phyloP scores from a whole-genome alignment of 1,140 invertebrate species.

The Musca domestica region DNA sequence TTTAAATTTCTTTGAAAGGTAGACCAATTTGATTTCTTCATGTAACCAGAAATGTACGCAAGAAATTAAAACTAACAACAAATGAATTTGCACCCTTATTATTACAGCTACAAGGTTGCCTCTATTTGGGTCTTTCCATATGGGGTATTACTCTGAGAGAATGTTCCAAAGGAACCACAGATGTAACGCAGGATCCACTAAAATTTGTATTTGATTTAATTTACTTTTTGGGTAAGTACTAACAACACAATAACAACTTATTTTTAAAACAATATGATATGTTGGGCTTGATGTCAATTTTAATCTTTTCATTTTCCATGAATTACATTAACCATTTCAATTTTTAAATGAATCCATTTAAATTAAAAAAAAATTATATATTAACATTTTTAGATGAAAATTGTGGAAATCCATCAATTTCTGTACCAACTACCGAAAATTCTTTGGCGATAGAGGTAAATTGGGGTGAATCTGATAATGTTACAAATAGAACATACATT shows the following conservation, averaged over 20 bases:
- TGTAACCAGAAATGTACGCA: too few species aligned
- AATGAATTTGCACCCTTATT: background rate
- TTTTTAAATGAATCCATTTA: too few species aligned
- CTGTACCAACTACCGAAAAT: background rate
- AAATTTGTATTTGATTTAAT: conserved; percentile 43
- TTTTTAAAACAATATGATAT: too few species aligned
- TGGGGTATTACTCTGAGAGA: conserved; percentile 39
- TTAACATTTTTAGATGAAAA: conserved; percentile 22
- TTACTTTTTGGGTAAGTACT: conserved; percentile 39
- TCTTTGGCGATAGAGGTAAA: conserved; percentile 23
- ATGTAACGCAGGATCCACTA: conserved; percentile 36
- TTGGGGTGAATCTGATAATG: conserved; percentile 32
- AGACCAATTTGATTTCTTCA: too few species aligned
- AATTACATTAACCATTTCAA: background rate
- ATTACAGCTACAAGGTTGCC: conserved; percentile 36
- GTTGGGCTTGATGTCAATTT: too few species aligned
- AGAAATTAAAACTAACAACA: background rate
- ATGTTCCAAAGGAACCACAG: conserved; percentile 28
- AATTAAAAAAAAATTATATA: background rate
- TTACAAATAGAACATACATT: conserved; percentile 41
- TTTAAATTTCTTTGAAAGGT: too few species aligned
- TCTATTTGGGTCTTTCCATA: conserved; percentile 39
- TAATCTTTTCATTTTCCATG: too few species aligned
- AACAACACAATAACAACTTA: too few species aligned
- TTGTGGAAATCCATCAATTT: conserved; percentile 29